These are phyloP conservation scores for Athene noctua DNA, from an alignment of 2,113 vertebrate species.

Conservation along the genomic window DNA sequence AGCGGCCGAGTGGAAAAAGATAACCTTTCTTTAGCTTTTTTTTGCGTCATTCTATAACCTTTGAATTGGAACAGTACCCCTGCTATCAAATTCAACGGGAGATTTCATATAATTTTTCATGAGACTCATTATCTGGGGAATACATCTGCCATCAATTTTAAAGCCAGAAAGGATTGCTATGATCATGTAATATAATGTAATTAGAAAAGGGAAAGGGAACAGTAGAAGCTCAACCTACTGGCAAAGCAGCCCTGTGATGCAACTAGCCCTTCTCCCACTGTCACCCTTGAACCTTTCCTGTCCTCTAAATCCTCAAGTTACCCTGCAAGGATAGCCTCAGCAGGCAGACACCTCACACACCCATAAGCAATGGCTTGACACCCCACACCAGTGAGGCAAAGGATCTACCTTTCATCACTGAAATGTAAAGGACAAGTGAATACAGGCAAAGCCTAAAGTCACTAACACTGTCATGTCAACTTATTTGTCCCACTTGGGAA, in stretches of 20 bases:
- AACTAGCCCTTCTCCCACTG: background rate
- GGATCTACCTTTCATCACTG: background rate
- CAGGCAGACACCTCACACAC: background rate
- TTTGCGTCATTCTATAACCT: background rate
- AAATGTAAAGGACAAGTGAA: background rate
- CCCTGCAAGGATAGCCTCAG: background rate
- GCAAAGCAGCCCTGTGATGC: background rate
- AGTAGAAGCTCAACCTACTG: background rate
- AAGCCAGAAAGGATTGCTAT: background rate
- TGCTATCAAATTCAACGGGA: background rate
- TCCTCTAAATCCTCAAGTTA: background rate
- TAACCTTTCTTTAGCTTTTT: background rate
- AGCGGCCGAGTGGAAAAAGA: background rate
- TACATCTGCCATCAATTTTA: background rate
- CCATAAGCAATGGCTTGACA: background rate
- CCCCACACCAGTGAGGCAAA: background rate
- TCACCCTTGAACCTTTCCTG: background rate
- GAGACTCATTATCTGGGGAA: background rate
- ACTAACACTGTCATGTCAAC: background rate
- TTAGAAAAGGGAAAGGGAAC: background rate
- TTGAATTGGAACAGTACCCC: background rate
- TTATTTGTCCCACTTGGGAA: background rate
- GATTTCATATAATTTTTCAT: background rate
- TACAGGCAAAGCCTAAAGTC: background rate
- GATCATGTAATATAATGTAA: background rate